These are phyloP conservation scores for Triplophysa dalaica DNA, from an alignment of 2,113 vertebrate species.

Conservation along the genomic window DNA sequence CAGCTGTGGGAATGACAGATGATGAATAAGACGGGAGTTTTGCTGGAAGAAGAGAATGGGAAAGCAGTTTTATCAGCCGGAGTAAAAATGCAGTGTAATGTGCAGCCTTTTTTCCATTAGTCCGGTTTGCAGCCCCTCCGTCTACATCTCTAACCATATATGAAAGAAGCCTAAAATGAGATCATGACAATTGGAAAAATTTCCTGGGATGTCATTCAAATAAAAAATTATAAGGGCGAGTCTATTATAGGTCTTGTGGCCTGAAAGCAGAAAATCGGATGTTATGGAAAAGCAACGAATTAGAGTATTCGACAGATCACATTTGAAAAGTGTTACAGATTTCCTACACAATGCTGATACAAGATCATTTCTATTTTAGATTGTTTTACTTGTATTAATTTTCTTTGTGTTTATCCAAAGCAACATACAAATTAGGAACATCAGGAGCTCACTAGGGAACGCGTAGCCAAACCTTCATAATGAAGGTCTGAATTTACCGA, in stretches of 20 bases:
- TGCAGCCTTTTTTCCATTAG: slow-evolving; percentile 29
- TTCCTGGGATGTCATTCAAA: slow-evolving; percentile 71
- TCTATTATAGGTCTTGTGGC: slow-evolving; percentile 61
- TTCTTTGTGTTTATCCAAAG: too few species aligned
- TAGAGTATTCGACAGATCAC: not conserved
- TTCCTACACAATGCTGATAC: not conserved
- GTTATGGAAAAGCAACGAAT: slow-evolving; percentile 34
- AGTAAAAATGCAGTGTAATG: slow-evolving; percentile 68
- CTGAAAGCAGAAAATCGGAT: slow-evolving; percentile 49
- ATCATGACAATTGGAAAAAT: slow-evolving; percentile 73
- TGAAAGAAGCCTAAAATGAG: slow-evolving; percentile 63
- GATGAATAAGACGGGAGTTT: slow-evolving; percentile 55
- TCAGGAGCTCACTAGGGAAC: too few species aligned
- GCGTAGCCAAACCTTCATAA: too few species aligned
- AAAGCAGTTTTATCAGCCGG: slow-evolving; percentile 59
- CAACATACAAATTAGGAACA: too few species aligned
- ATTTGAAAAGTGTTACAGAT: not conserved
- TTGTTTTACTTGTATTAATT: too few species aligned
- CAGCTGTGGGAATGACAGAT: slow-evolving; percentile 37
- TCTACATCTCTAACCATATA: slow-evolving; percentile 49
- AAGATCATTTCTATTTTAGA: not conserved
- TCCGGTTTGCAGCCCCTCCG: slow-evolving; percentile 46
- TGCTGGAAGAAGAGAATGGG: slow-evolving; percentile 46
- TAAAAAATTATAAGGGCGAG: slow-evolving; percentile 66
- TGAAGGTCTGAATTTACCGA: too few species aligned